A percentile compares a stretch with the other conserved stretches of the same genome.
Evolutionary conservation across 2,797 vertebrate species (phyloP).

Genomic region (Enteromius paludinosus): DNA sequence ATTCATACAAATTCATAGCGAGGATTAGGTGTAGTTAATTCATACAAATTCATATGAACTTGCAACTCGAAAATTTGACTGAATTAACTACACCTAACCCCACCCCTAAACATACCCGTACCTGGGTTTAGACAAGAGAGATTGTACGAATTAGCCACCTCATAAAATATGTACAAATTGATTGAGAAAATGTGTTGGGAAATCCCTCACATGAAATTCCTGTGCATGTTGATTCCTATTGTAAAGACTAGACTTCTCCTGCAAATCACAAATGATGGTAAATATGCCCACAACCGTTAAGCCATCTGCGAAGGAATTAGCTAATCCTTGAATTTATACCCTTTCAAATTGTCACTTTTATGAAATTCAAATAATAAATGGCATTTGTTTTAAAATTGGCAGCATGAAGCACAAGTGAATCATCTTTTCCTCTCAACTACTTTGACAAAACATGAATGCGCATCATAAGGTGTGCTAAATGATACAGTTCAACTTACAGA

Average conservation of each 20-base stretch:
- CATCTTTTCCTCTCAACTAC: neutral
- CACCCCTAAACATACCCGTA: too few species aligned
- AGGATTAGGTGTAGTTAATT: too few species aligned
- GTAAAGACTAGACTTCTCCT: neutral
- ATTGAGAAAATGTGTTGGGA: too few species aligned
- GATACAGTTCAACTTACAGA: neutral
- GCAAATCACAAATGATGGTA: neutral
- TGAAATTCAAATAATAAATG: neutral
- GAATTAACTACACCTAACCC: too few species aligned
- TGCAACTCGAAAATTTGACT: too few species aligned
- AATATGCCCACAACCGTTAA: too few species aligned
- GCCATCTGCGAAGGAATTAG: neutral
- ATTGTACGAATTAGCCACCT: too few species aligned
- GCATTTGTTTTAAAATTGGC: neutral
- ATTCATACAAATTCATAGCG: too few species aligned
- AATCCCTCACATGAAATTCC: neutral
- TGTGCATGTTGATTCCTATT: neutral
- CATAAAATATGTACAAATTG: too few species aligned
- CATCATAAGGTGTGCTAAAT: neutral
- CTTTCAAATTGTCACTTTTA: neutral
- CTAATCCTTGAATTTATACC: neutral
- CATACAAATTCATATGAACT: too few species aligned
- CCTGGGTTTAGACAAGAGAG: too few species aligned
- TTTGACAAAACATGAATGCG: neutral
- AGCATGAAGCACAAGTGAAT: neutral